A percentile compares a stretch with the other conserved stretches of the same genome.
These are phyloP conservation scores for Hyppa rectilinea DNA, from an alignment of 2,888 invertebrate species.

Conservation along the genomic window DNA sequence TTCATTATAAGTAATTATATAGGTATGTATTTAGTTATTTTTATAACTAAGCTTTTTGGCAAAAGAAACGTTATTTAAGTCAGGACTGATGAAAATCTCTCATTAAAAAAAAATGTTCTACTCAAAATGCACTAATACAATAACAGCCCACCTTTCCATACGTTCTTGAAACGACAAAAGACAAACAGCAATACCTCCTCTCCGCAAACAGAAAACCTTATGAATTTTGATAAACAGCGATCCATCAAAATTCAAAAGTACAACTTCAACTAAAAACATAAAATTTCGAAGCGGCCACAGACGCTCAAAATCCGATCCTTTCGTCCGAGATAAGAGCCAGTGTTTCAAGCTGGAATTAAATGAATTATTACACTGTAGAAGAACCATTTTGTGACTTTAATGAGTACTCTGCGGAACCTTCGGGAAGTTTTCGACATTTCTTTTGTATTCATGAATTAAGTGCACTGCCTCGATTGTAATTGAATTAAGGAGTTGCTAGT, in stretches of 20 bases:
- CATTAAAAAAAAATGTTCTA: background rate
- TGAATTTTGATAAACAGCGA: slow-evolving; percentile 51
- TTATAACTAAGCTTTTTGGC: background rate
- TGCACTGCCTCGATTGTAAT: slow-evolving; percentile 47
- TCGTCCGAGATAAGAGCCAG: slow-evolving; percentile 55
- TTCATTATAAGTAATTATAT: too few species aligned
- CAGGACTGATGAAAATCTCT: background rate
- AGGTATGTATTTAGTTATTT: background rate
- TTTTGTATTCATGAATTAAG: slow-evolving; percentile 63
- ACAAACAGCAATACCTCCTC: slow-evolving; percentile 33
- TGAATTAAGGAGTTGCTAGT: slow-evolving; percentile 32
- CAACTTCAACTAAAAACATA: slow-evolving; percentile 48
- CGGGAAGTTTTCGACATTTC: slow-evolving; percentile 60
- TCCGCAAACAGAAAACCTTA: slow-evolving; percentile 26
- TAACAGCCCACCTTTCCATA: too few species aligned
- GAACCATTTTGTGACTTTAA: slow-evolving; percentile 62
- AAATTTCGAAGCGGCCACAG: slow-evolving; percentile 51
- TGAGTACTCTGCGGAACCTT: slow-evolving; percentile 56
- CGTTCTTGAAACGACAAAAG: slow-evolving; percentile 7
- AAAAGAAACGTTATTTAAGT: too few species aligned
- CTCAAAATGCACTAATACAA: background rate
- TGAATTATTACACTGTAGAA: slow-evolving; percentile 62
- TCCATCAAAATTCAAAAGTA: slow-evolving; percentile 46
- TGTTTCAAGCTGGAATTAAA: slow-evolving; percentile 59
- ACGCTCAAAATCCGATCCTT: slow-evolving; percentile 46